Conservation (phyloP, 2,888 invertebrate genomes). For the Abscondita cerata region DNA sequence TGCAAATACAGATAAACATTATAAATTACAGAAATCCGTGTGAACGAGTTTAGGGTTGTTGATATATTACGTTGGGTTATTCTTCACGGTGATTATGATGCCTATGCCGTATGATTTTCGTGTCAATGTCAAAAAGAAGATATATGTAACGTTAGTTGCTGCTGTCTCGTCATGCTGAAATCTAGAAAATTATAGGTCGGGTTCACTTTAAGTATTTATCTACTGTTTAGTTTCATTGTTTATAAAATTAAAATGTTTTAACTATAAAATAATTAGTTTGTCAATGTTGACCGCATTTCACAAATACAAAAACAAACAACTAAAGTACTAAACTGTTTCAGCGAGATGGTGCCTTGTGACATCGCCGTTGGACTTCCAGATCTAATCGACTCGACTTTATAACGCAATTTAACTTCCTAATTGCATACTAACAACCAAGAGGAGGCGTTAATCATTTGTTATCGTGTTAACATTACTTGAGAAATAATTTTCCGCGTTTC, state of each 20-base stretch:
- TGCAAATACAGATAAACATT: constrained; percentile 39
- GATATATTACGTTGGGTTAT: constrained; percentile 43
- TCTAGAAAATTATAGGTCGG: constrained; percentile 37
- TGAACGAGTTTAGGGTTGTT: constrained; percentile 41
- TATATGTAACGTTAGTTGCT: constrained; percentile 41
- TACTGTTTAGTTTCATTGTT: constrained; percentile 31
- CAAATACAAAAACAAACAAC: no score
- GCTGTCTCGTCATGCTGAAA: constrained; percentile 31
- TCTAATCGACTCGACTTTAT: no score
- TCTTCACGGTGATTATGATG: constrained; percentile 33
- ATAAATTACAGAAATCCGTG: constrained; percentile 41
- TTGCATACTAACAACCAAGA: no score
- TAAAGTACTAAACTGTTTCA: no score
- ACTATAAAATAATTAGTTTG: no score
- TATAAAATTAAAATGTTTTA: background rate
- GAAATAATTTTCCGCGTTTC: no score
- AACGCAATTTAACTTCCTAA: no score
- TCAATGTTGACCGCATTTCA: no score
- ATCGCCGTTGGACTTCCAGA: no score
- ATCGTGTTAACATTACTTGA: no score
- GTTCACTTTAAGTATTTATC: constrained; percentile 24
- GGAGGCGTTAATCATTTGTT: no score
- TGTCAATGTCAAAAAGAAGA: constrained; percentile 45
- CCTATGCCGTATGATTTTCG: constrained; percentile 46
- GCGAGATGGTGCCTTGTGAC: no score